These are phyloP conservation scores for Engystomops pustulosus DNA, from an alignment of 2,113 vertebrate genomes.

Conservation along the genomic window DNA sequence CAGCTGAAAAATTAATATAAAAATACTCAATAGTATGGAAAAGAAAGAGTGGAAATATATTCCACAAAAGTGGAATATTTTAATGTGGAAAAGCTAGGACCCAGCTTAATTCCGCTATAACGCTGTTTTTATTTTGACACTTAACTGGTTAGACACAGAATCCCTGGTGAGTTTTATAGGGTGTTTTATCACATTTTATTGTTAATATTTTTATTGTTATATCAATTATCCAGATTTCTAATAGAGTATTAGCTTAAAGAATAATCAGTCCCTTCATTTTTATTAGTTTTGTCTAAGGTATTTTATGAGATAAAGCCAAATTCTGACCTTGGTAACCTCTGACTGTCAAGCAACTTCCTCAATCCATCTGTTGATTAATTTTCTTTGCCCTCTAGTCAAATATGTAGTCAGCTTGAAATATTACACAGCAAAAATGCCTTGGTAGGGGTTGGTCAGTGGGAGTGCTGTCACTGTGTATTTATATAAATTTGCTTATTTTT, in stretches of 20 bases:
- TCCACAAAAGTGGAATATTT: too few species aligned
- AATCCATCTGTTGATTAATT: neutral
- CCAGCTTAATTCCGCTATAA: too few species aligned
- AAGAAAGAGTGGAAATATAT: too few species aligned
- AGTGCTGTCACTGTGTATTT: neutral
- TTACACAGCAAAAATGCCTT: neutral
- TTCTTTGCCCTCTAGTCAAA: conserved; percentile 8
- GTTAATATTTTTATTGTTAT: too few species aligned
- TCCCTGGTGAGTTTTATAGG: too few species aligned
- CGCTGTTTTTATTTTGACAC: too few species aligned
- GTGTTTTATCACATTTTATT: too few species aligned
- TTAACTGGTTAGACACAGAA: too few species aligned
- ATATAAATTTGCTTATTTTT: conserved; percentile 15
- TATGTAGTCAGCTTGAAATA: conserved; percentile 10
- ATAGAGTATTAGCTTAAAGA: neutral
- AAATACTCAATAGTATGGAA: too few species aligned
- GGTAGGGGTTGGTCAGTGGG: neutral
- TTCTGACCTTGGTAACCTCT: neutral
- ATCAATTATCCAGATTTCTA: too few species aligned
- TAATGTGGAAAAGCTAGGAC: too few species aligned
- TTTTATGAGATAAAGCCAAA: neutral
- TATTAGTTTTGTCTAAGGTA: neutral
- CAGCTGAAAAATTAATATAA: too few species aligned
- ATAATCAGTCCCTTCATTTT: neutral
- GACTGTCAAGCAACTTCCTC: neutral